Evolutionary conservation across 37 sponge, comb jelly and placozoan genomes (phyloP).

Genomic region (Theonella swinhoei): DNA sequence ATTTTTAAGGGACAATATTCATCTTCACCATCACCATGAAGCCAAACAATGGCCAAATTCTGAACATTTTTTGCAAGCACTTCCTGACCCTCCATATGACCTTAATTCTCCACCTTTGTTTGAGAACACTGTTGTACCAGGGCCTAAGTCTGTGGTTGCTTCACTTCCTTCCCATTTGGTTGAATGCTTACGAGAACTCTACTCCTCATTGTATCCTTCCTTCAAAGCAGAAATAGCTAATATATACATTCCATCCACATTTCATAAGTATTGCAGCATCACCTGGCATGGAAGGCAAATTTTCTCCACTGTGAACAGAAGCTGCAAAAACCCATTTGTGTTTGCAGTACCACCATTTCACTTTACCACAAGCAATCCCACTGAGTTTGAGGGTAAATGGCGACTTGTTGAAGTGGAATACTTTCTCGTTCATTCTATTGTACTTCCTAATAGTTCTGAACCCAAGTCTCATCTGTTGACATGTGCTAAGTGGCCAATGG

Average conservation of each 20-base stretch:
- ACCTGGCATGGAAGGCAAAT: not conserved
- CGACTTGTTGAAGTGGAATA: not conserved
- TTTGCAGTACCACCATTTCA: not conserved
- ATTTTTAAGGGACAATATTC: conserved; percentile 18
- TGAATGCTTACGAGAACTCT: not conserved
- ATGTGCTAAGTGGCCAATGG: not conserved
- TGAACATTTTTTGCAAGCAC: not conserved
- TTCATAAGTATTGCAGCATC: not conserved
- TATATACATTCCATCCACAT: not conserved
- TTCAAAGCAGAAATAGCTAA: not conserved
- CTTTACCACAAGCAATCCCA: not conserved
- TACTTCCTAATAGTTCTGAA: not conserved
- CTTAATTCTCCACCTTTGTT: not conserved
- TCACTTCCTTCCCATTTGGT: not conserved
- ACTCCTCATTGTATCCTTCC: not conserved
- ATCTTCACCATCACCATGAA: conserved; percentile 1
- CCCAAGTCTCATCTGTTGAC: not conserved
- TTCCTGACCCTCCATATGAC: not conserved
- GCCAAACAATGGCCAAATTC: not conserved
- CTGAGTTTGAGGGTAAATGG: no score
- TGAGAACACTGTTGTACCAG: not conserved
- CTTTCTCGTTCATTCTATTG: not conserved
- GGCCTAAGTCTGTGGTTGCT: no score
- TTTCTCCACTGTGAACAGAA: not conserved
- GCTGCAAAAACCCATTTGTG: not conserved